Percentiles rank a stretch among this genome's conserved stretches.
Evolutionary conservation across 1,140 invertebrate species (phyloP).

Genomic region (Drosophila navojoa): DNA sequence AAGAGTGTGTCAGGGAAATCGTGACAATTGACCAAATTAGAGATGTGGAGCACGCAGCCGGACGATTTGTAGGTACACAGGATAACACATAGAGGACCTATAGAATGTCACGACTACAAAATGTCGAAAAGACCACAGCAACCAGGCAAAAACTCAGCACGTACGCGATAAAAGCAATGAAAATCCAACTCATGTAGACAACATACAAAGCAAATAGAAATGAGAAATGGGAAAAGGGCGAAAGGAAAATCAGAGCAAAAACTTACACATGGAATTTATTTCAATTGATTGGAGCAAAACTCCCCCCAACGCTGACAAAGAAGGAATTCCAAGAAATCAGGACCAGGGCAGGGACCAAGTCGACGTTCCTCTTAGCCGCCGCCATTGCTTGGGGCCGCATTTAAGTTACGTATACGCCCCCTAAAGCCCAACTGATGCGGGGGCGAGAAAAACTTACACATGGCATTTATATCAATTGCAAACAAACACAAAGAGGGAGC

Average conservation of each 20-base stretch:
- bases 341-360: no score
- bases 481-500: no score
- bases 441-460: no score
- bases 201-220: neutral
- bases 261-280: constrained; percentile 49
- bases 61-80: constrained; percentile 4
- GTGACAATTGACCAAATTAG: constrained; percentile 74
- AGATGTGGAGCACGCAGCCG: constrained; percentile 39
- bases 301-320: constrained; percentile 25
- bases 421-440: neutral
- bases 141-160: constrained; percentile 30
- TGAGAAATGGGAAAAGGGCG: neutral
- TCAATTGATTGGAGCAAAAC: constrained; percentile 69
- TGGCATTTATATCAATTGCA: no score
- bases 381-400: neutral
- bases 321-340: neutral
- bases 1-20: neutral
- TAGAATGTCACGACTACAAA: constrained; percentile 30
- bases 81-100: constrained; percentile 2
- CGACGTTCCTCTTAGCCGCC: no score
- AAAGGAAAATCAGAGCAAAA: constrained; percentile 31
- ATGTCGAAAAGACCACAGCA: constrained; percentile 34
- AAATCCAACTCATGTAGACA: constrained; percentile 40
- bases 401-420: constrained; percentile 45
- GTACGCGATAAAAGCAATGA: constrained; percentile 48